These are phyloP conservation scores for Ageneiosus marmoratus DNA, from an alignment of 2,113 vertebrate genomes.

Conservation along the genomic window DNA sequence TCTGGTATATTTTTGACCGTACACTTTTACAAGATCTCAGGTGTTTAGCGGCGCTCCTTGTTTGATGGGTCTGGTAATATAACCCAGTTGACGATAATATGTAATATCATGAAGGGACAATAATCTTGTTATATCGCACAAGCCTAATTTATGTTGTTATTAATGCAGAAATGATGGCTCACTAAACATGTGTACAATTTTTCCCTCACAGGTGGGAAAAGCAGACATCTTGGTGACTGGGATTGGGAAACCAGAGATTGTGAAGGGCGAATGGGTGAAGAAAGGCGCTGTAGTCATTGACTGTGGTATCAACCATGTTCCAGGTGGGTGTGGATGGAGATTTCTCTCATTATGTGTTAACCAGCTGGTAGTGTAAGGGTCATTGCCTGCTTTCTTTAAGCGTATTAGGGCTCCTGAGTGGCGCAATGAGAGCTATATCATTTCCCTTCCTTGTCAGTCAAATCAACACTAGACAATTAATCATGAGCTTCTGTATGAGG, in stretches of 20 bases:
- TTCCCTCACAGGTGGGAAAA: constrained; percentile 72
- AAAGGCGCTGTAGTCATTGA: constrained; percentile 94
- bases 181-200: background rate
- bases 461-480: background rate
- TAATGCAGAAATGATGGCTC: background rate
- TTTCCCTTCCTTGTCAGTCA: background rate
- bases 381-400: background rate
- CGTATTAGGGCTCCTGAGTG: background rate
- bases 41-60: too few species aligned
- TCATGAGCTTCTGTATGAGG: background rate
- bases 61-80: background rate
- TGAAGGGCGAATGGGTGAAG: constrained; percentile 96
- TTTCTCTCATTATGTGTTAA: background rate
- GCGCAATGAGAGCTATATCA: background rate
- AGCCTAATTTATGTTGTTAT: background rate
- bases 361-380: background rate
- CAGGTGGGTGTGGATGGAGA: constrained; percentile 71
- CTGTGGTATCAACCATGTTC: constrained; percentile 94
- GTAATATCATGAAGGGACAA: background rate
- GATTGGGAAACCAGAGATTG: constrained; percentile 91
- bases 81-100: too few species aligned
- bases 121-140: background rate
- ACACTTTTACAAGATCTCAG: background rate
- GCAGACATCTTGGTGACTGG: constrained; percentile 96
- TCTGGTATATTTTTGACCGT: background rate